phyloP scores from a whole-genome alignment of 2,888 invertebrate genomes.

The Chouioia cunea region DNA sequence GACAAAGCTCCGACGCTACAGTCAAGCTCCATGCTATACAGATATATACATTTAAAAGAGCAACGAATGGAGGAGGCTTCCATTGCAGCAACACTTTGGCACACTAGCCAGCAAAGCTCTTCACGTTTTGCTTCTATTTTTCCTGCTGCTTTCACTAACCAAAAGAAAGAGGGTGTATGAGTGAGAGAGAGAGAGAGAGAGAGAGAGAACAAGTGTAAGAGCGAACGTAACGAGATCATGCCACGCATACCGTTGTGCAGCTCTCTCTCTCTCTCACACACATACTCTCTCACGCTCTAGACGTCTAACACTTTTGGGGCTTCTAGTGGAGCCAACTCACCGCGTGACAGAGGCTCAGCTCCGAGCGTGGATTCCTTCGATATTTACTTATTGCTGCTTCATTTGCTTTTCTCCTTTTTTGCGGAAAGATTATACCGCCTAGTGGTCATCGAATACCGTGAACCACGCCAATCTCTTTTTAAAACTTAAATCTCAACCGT shows the following conservation, averaged over 20 bases:
- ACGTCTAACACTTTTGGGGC: conserved; percentile 56
- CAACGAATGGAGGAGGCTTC: too few relatives aligned
- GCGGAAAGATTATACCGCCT: conserved; percentile 28
- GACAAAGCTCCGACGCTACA: conserved; percentile 12
- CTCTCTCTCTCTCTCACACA: too few relatives aligned
- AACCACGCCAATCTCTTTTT: conserved; percentile 29
- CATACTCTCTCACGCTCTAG: conserved; percentile 47
- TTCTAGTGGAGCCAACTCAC: conserved; percentile 61
- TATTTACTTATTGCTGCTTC: neutral
- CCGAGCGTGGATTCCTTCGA: conserved; percentile 46
- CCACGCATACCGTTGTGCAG: conserved; percentile 44
- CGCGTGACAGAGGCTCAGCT: conserved; percentile 33
- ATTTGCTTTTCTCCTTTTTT: conserved; percentile 8
- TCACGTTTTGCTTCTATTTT: too few relatives aligned
- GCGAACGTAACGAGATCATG: conserved; percentile 60
- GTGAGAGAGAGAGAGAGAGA: neutral
- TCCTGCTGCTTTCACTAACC: too few relatives aligned
- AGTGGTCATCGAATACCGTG: conserved; percentile 29
- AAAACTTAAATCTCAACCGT: too few relatives aligned
- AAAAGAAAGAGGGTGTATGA: too few relatives aligned
- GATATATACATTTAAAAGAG: too few relatives aligned
- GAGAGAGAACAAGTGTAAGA: conserved; percentile 1
- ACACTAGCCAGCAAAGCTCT: too few relatives aligned
- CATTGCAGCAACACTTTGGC: too few relatives aligned
- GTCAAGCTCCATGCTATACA: too few relatives aligned